Base-by-base conservation (phyloP, 1,140 invertebrate genomes). In the Drosophila albomicans region DNA sequence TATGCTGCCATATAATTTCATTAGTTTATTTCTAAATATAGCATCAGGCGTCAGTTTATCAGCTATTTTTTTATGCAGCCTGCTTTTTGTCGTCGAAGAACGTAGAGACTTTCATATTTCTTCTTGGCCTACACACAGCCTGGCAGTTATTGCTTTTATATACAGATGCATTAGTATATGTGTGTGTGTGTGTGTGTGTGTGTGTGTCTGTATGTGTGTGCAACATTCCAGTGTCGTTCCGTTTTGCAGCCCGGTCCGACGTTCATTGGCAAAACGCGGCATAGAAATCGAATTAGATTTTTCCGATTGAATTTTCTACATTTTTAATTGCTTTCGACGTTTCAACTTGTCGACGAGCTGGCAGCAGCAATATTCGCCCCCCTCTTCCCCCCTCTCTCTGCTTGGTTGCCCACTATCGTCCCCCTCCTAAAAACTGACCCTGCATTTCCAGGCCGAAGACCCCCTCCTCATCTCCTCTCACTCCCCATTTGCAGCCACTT, bases 241-340 rank as follows among this genome's bases (percentile, higher is more conserved):
- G 73, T 78, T 79, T 62, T 69, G 62, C 81, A 74, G 64, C 16
- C 43, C 49, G 68, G 59, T 41, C 32, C 65, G 67, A 68, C 69
- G 75, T 81, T 56, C 82, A 84, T 85, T 82, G 82, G 82, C 82
- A 82, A 88, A 88, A 88, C 82, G 85, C 82, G 84, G 80, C 84
- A 88, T 88, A 84, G 86, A 89, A 89, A 89, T 89, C 75, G 85
- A 89, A 89, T 89, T 89, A 89, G 85, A 89, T 89, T 89, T 89
- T 89, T 86, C 86, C 85, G 85, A 89, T 89, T 89, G 85, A 89
- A 85, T 89, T 89, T 89, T 89, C 85, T 89, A 89, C 85, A 89
- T 90, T 89, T 88, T 89, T 89, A 89, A 89, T 89, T 89, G 85
- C 86, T 89, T 89, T 89, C 85, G 86, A 90, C 86, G 64, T 89